Evolutionary conservation across 2,113 vertebrate species (phyloP), one percentile per base, ranked within the genome.

Genomic region (Bostrychus sinensis): DNA sequence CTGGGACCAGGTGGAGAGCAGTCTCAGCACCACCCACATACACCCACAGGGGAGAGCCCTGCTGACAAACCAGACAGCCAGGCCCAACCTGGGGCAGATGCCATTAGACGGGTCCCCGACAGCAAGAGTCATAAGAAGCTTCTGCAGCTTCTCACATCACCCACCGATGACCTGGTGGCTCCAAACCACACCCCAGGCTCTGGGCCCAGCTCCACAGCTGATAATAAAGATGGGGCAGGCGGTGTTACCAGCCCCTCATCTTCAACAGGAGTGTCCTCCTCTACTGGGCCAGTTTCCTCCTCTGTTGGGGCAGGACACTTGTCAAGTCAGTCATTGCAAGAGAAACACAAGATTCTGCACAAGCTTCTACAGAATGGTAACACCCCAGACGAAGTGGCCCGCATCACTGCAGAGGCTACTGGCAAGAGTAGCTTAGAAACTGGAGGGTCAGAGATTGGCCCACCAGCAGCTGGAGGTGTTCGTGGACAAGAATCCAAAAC

Each of bases 321-420:
- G 19, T n/a, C 81, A 1, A 93, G 93, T 70, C 92, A 92, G 0
- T 93, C 96, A 20, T 83, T 98, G 80, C 96, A 98, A 75, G 96
- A 98, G 81, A 98, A 98, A 73, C 97, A 99, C 86, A 94, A 95
- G 62, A 99, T 99, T 86, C 92, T 99, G 37, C 97, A 99, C 83
- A 99, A 99, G 82, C 90, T 99, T 73, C 88, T 99, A 64, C 94
- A 98, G 86, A 97, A 99, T 4, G 96, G 95, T 32, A 98, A 98
- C 88, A 99, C 97, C 17, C 96, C 97, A 0, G 96, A 97, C 1
- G 97, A 99, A 42, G 96, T 99, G 17, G 96, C 96, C 46, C 96
- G 96, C 78, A 98, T 99, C 71, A 99, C 97, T 1, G 96, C 95
- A 1, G 95, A 98, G 88, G 97, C 97, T 72, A 98, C 96, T 0